Conservation (phyloP, 2,113 vertebrate genomes). For the Corvus cornix region DNA sequence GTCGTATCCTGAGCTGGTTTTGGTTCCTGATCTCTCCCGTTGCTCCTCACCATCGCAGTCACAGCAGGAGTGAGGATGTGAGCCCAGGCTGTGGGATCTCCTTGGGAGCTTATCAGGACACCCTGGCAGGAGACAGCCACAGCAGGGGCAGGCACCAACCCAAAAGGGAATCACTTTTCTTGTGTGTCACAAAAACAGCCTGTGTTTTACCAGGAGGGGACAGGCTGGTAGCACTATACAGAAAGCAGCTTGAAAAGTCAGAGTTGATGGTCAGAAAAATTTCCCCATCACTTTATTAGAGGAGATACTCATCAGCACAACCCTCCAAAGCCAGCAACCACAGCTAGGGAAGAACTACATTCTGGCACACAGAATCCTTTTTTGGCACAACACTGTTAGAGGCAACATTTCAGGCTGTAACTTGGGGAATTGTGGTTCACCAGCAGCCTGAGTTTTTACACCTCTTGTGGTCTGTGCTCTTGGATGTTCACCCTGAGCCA, state of each 20-base stretch:
- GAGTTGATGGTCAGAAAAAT: background rate
- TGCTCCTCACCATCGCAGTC: background rate
- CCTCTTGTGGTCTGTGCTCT: background rate
- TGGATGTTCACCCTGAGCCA: background rate
- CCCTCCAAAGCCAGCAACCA: background rate
- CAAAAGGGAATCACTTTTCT: accelerated
- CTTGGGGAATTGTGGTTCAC: background rate
- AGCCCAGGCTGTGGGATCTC: background rate
- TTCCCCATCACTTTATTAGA: background rate
- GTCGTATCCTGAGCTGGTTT: accelerated
- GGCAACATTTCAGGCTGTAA: background rate
- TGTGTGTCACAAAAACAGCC: background rate
- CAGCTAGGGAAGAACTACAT: background rate
- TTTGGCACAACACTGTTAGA: background rate
- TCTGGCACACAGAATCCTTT: background rate
- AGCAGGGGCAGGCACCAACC: background rate
- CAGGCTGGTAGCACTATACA: background rate
- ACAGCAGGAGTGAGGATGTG: background rate
- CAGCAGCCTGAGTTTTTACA: background rate
- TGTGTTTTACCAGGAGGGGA: background rate
- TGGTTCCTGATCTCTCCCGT: background rate
- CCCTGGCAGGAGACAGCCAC: background rate
- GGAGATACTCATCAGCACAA: background rate
- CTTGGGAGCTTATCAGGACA: background rate
- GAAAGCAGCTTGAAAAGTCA: background rate